Evolutionary conservation across 2,888 invertebrate species (phyloP).

Genomic region (Drosophila peninsularis): DNA sequence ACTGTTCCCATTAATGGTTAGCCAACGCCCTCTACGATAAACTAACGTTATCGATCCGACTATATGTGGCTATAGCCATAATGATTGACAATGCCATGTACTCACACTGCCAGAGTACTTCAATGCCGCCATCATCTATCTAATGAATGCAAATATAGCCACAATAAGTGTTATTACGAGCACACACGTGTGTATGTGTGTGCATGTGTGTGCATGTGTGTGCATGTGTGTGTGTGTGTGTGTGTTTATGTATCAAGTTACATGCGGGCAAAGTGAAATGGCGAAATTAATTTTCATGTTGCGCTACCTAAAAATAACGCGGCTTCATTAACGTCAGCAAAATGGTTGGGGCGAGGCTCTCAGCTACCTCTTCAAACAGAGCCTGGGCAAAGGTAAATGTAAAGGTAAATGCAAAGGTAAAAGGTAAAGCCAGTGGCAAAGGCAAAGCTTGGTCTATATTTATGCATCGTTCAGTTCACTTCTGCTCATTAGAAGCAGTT

Average conservation of each 20-base stretch:
- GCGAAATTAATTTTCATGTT: slow-evolving; percentile 61
- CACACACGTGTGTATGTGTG: slow-evolving; percentile 5
- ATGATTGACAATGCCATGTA: not conserved
- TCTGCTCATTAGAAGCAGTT: slow-evolving; percentile 7
- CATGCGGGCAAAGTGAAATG: slow-evolving; percentile 44
- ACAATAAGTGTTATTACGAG: slow-evolving; percentile 53
- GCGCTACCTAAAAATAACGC: slow-evolving; percentile 60
- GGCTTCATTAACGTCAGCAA: slow-evolving; percentile 54
- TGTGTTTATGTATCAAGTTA: slow-evolving; percentile 14
- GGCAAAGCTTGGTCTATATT: slow-evolving; percentile 25
- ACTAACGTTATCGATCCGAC: too few species aligned
- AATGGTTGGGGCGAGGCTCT: slow-evolving; percentile 5
- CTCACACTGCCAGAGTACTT: not conserved
- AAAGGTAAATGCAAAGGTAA: not conserved
- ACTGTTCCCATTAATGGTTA: too few species aligned
- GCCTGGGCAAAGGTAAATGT: not conserved
- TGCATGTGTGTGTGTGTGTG: not conserved
- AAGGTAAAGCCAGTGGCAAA: not conserved
- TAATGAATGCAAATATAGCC: slow-evolving; percentile 64
- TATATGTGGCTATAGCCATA: not conserved
- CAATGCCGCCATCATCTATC: slow-evolving; percentile 49
- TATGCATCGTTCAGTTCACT: slow-evolving; percentile 25
- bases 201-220: too few species aligned
- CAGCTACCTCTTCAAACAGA: not conserved
- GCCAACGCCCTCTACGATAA: too few species aligned